Evolutionary conservation across 1,140 invertebrate species (phyloP), one percentile per base, ranked within the genome.

Genomic region (Penaeus indicus): DNA sequence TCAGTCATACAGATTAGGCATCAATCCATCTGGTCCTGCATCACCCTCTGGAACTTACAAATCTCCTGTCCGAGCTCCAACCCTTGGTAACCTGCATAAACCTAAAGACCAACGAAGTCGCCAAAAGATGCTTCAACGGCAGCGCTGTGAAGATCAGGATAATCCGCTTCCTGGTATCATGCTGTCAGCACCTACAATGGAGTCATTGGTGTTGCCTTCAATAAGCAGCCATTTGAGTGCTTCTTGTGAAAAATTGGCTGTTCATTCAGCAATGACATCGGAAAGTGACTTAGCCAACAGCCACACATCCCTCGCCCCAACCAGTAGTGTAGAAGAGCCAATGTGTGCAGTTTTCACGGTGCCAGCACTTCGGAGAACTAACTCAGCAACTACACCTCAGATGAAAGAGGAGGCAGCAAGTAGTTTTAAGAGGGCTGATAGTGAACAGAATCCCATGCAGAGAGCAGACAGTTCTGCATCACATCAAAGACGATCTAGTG

Each of bases 331-430:
- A 5, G 90, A 91, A 78, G 88, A 91, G 75, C 88, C 90, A 32
- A 78, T 88, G 81, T 87, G 88, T 77, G 82, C 89, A 22, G 85
- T 86, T 19, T 91, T 87, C 82, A 91, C 86, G 54, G 90, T 91
- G 3, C 90, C 90, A 11, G 61, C 86, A 18, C 80, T 91, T 19
- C 88, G 90, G 18, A 82, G 90, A 67, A 83, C 83, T 19, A 83
- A 87, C 63, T 89, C 88, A 38, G 90, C 90, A 27, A 89, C 88
- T 22, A 87, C 88, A 10, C 88, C 88, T 18, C 88, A 79, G 32
- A 69, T 84, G 72, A 80, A 84, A 64, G 79, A 88, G 69, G 84
- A 88, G n/a, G 54, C 85, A 16, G 67, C 64, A 18, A 61, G 75
- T 13, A 54, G 82, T 13, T 88, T 86, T 64, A 87, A 88, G 64